Base-by-base conservation (phyloP, 2,797 vertebrate genomes). In the Diplodus puntazzo region DNA sequence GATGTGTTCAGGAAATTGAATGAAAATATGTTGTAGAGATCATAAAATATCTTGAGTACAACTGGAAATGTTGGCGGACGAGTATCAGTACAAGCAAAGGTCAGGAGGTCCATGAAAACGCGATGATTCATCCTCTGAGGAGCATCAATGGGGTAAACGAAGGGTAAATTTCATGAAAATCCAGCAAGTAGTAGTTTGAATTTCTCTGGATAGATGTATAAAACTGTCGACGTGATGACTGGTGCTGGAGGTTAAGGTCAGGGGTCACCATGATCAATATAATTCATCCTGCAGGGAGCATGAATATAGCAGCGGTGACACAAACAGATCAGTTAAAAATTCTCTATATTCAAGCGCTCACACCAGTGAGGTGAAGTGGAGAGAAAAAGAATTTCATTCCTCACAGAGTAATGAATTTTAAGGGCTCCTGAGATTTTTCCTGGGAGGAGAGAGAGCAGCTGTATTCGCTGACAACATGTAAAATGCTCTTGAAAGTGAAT, bases 381-480 rank as follows among this genome's bases (percentile, higher is more conserved):
- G 14, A 14, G 18, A 34, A 23, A 23, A 46, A 17, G 9, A n/a
- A 21, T 54, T 49, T 20, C 3, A 49, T 55, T 13, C 17, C 16
- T 18, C 10, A 9, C 20, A n/a, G 4, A 43, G 30, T 23, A 25
- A 52, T 60, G 43, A 18, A 10, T 81, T 55, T 30, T 1, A 62
- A 54, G 63, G n/a, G 45, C 64, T 55, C 46, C 11, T 10, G 18
- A 14, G 46, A 16, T 8, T 18, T 23, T 65, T 69, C 73, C 57
- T 48, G 14, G 43, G 11, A 49, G 20, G 23, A 43, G 45, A 5
- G 7, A 39, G 43, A 14, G 21, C 60, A 52, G 73, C 57, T 25
- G 1, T 52, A 70, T 66, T 69, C 30, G n/a, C 69, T 70, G 73
- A 82, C 70, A 77, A 52, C 59, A 74, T 21, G 61, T 42, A 59